Conservation (phyloP, 2,797 vertebrate genomes). For the Propithecus deckenii region DNA sequence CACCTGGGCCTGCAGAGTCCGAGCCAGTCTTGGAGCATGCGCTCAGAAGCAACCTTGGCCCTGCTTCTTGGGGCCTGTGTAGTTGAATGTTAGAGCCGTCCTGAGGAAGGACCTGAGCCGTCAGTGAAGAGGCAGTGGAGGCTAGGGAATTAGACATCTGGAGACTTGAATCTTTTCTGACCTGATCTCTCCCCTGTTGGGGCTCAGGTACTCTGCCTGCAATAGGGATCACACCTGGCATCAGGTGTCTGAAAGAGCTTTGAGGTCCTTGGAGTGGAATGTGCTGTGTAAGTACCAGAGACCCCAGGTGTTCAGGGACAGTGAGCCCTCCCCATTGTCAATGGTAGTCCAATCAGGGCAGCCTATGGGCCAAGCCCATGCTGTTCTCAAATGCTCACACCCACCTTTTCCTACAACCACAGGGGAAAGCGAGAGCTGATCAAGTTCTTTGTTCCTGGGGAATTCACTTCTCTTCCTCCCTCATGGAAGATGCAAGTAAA, state of each 20-base stretch:
- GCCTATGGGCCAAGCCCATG: constrained; percentile 78
- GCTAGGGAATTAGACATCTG: constrained; percentile 42
- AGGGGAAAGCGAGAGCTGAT: constrained; percentile 82
- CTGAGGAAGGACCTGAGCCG: constrained; percentile 57
- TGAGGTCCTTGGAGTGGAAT: constrained; percentile 66
- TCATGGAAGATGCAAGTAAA: constrained; percentile 83
- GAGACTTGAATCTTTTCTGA: constrained; percentile 56
- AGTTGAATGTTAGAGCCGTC: constrained; percentile 45
- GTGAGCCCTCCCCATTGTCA: constrained; percentile 60
- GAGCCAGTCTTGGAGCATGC: constrained; percentile 37
- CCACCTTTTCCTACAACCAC: constrained; percentile 82
- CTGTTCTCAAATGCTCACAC: constrained; percentile 79
- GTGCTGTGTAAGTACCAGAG: constrained; percentile 69
- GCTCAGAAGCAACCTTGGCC: constrained; percentile 4
- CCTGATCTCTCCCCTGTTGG: constrained; percentile 55
- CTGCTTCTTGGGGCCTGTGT: constrained; percentile 12
- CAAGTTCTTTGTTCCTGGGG: constrained; percentile 83
- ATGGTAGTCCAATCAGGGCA: constrained; percentile 74
- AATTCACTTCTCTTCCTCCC: constrained; percentile 83
- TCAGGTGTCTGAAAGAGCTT: constrained; percentile 64
- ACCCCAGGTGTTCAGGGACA: constrained; percentile 65
- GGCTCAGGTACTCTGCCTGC: constrained; percentile 56
- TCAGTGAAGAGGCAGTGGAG: constrained; percentile 49
- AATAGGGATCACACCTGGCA: constrained; percentile 51
- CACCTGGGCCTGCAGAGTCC: constrained; percentile 60